phyloP scores from a whole-genome alignment of 2,113 vertebrate species.

The Neolamprologus falcicula region DNA sequence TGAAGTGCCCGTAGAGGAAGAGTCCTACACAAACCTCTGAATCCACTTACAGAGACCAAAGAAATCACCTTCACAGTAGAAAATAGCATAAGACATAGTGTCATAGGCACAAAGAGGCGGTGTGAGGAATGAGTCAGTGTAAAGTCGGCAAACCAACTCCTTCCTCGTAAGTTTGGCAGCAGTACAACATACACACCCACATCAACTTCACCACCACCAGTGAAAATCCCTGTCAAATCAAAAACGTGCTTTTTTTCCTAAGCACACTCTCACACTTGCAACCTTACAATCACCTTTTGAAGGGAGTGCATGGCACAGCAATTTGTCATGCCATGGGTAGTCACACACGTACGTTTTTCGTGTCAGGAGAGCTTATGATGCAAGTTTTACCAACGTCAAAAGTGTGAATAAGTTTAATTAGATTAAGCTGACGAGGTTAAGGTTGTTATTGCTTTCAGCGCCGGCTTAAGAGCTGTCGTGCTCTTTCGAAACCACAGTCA shows the following conservation, averaged over 20 bases:
- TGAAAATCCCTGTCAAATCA: neutral
- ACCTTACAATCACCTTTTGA: neutral
- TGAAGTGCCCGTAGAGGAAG: neutral
- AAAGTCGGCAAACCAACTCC: neutral
- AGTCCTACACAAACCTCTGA: neutral
- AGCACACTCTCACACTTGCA: neutral
- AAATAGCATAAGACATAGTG: neutral
- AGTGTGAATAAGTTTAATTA: slow-evolving; percentile 7
- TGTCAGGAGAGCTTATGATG: neutral
- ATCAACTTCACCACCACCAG: neutral
- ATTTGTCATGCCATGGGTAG: neutral
- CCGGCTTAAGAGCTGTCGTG: neutral
- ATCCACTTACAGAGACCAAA: neutral
- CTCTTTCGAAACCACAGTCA: neutral
- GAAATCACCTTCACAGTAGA: neutral
- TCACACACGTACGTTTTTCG: neutral
- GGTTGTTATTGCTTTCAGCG: neutral
- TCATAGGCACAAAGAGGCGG: neutral
- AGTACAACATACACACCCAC: neutral
- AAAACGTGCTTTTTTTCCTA: neutral
- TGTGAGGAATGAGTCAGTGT: neutral
- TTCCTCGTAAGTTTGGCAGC: neutral
- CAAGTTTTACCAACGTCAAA: neutral
- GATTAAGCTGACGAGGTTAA: neutral
- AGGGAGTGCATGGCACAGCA: neutral